Evolutionary conservation across 2,113 vertebrate genomes (phyloP).

Genomic region (Poecile atricapillus): DNA sequence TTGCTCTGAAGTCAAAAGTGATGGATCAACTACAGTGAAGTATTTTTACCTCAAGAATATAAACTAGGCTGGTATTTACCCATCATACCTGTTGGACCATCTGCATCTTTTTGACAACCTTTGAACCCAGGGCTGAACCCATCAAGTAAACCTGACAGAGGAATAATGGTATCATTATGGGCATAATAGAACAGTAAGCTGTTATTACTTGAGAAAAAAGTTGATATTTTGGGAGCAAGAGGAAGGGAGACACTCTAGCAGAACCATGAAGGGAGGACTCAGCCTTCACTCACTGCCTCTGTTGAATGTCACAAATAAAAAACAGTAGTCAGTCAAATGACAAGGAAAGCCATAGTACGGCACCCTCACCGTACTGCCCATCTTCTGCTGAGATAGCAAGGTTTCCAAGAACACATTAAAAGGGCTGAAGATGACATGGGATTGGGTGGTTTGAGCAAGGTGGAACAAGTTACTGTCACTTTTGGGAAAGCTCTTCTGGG

Average conservation of each 20-base stretch:
- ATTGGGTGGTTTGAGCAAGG: neutral
- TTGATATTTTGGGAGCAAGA: rapidly evolving
- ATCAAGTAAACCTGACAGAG: neutral
- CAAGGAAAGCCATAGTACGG: neutral
- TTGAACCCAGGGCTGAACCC: neutral
- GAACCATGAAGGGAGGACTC: neutral
- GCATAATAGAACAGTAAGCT: neutral
- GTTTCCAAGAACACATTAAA: neutral
- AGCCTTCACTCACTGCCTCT: neutral
- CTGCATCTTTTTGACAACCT: neutral
- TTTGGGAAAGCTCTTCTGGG: neutral
- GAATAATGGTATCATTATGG: neutral
- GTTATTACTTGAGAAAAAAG: neutral
- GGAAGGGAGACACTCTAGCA: neutral
- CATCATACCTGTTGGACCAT: neutral
- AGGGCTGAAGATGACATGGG: neutral
- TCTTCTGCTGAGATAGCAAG: neutral
- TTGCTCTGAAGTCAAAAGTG: neutral
- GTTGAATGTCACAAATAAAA: neutral
- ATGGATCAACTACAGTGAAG: neutral
- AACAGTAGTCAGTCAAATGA: neutral
- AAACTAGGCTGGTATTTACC: neutral
- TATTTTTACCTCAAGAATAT: neutral
- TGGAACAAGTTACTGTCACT: neutral
- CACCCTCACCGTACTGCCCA: neutral